These are phyloP conservation scores for Atlantisia rogersi DNA, from an alignment of 2,113 vertebrate species.

Conservation along the genomic window DNA sequence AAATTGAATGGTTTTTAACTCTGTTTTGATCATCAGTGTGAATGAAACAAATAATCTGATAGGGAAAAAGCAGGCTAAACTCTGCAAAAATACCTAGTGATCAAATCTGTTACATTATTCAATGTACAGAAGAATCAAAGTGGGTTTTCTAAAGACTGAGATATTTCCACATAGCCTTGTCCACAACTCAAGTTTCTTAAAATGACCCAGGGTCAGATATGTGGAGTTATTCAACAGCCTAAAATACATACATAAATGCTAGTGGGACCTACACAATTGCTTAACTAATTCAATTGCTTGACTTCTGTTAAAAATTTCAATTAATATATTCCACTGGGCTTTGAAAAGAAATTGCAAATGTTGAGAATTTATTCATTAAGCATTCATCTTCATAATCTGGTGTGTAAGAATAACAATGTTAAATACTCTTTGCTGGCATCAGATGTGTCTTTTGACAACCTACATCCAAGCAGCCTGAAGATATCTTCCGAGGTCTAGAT, in stretches of 20 bases:
- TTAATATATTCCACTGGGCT: constrained; percentile 5
- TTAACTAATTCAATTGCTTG: constrained; percentile 9
- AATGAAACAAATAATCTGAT: neutral
- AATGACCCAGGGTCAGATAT: neutral
- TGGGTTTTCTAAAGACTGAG: neutral
- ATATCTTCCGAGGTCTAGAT: neutral
- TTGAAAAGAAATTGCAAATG: constrained; percentile 8
- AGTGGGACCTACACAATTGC: neutral
- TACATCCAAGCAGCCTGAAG: neutral
- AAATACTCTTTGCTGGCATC: neutral
- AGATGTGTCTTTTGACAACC: neutral
- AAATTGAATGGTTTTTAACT: neutral
- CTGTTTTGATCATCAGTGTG: neutral
- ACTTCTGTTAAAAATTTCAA: neutral
- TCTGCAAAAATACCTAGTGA: neutral
- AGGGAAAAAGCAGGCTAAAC: neutral
- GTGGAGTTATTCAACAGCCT: neutral
- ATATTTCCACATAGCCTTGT: neutral
- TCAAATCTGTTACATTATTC: neutral
- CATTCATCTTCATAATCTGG: neutral
- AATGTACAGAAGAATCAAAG: neutral
- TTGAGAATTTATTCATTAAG: constrained; percentile 12
- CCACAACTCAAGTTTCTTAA: neutral
- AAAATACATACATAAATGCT: neutral
- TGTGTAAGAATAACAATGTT: neutral